Evolutionary conservation across 2,888 invertebrate species (phyloP), one percentile per base, ranked within the genome.

Genomic region (Clepsis dumicolana): DNA sequence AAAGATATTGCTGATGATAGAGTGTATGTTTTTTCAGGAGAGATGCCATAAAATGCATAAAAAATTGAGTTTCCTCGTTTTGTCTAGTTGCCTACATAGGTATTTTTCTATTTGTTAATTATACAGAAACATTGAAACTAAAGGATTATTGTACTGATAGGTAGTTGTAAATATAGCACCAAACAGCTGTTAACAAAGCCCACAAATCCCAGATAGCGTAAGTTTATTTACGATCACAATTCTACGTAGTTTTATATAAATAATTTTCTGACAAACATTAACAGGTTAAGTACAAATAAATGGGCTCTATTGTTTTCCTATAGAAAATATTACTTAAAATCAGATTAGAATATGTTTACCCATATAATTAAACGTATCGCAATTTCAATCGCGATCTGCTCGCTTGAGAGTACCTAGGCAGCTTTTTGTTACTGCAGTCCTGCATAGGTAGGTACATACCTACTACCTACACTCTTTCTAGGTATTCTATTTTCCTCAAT

Each of bases 181-280:
- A 24, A 53, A 32, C 52, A 59, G 52, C 52, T 50, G 27, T 27
- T 41, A 50, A 52, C 18, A 50, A 25, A 54, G 10, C 21, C 24
- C 32, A 48, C 29, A 12, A 60, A 60, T 53, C 41, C 41, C 65
- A 57, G 52, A 65, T 65, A 38, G 41, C 18, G 52, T 53, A 64
- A 24, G 41, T 53, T 41, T 65, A 65, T 65, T 65, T 65, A 60
- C 24, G 52, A 41, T 16, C 41, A 25, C 57, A 35, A 18, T 64
- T 57, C 64, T 48, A 35, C 57, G 57, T 64, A 50, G 52, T 53
- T 60, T 53, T 65, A 65, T 65, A 65, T 52, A 60, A 59, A 65
- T 59, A 59, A 16, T n/a, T 48, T 24, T 57, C 57, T 56, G 48
- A 48, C 4, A 35, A 59, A 65, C 57, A 32, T n/a, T 38, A 10